These are phyloP conservation scores for Shargacucullia verbasci DNA, from an alignment of 2,888 invertebrate genomes.

Conservation along the genomic window DNA sequence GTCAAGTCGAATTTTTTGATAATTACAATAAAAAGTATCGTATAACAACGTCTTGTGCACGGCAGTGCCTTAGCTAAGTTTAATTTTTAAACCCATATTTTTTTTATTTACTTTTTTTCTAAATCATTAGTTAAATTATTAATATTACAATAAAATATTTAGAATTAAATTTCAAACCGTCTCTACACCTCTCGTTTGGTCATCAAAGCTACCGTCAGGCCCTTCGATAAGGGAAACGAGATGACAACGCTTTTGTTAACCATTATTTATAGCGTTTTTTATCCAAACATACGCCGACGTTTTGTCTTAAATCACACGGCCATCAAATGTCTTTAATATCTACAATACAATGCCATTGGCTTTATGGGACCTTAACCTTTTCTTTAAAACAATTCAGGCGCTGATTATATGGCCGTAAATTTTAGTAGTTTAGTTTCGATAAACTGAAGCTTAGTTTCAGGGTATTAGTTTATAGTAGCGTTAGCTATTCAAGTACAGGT, in stretches of 20 bases:
- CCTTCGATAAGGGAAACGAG: slow-evolving; percentile 82
- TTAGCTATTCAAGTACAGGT: no score
- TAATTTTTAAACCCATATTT: no score
- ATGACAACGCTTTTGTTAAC: slow-evolving; percentile 88
- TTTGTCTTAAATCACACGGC: slow-evolving; percentile 78
- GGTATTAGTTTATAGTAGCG: no score
- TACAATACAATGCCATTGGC: slow-evolving; percentile 45
- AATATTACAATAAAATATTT: no score
- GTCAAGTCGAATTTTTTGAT: no score
- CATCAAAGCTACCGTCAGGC: slow-evolving; percentile 74
- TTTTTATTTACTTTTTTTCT: no score
- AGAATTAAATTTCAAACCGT: slow-evolving; percentile 24
- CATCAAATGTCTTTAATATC: slow-evolving; percentile 69
- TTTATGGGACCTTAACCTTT: slow-evolving; percentile 19
- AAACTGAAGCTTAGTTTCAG: not conserved
- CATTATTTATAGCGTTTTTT: slow-evolving; percentile 86
- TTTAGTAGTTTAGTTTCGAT: slow-evolving; percentile 11
- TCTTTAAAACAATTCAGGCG: slow-evolving; percentile 26
- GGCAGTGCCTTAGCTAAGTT: no score
- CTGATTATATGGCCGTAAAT: slow-evolving; percentile 21
- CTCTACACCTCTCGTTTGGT: slow-evolving; percentile 69
- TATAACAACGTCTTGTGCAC: no score
- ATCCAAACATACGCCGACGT: slow-evolving; percentile 74
- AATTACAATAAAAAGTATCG: no score
- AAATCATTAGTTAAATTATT: no score